Base-by-base conservation (phyloP, 2,797 vertebrate genomes). In the Distichodus sexfasciatus region DNA sequence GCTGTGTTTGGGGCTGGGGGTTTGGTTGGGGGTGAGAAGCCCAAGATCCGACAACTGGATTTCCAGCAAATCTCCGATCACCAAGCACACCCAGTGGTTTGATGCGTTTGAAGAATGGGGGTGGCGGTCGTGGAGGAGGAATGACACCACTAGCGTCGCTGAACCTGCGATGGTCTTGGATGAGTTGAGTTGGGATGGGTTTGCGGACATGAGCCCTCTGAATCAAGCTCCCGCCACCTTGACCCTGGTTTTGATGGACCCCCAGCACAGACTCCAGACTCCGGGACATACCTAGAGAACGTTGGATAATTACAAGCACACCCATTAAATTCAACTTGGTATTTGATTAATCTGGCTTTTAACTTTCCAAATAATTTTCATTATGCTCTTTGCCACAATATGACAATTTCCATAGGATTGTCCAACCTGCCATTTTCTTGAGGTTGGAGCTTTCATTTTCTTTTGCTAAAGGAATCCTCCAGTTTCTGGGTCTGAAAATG, bases 371-470 rank as follows among this genome's bases (percentile, higher is more conserved):
- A 33, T 33, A 33, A 4, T 4, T 33, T 33, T 33, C 31, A 33
- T 33, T 9, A 4, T 33, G 31, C 9, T 4, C 9, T 33, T 9
- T 4, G 9, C 31, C 4, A 33, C 9, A 9, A 4, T 4, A 9
- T 33, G 31, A 33, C 31, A 33, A n/a, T n/a, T n/a, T n/a, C n/a
- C n/a, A n/a, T n/a, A n/a, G n/a, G n/a, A n/a, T n/a, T n/a, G n/a
- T n/a, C n/a, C n/a, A n/a, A 93, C 91, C 91, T 88, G 88, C 60
- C 91, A 93, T 91, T 77, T 78, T 87, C 75, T 82, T 75, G 66
- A 93, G 81, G 77, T 93, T 92, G 67, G 85, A 86, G 19, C 19
- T 60, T 3, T 84, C 83, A 58, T 81, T 88, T 65, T 86, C 87
- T 47, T 26, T 74, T 65, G 10, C 17, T 4, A 79, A 9, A 28